phyloP scores from a whole-genome alignment of 2,113 vertebrate genomes.

The Burhinus oedicnemus region DNA sequence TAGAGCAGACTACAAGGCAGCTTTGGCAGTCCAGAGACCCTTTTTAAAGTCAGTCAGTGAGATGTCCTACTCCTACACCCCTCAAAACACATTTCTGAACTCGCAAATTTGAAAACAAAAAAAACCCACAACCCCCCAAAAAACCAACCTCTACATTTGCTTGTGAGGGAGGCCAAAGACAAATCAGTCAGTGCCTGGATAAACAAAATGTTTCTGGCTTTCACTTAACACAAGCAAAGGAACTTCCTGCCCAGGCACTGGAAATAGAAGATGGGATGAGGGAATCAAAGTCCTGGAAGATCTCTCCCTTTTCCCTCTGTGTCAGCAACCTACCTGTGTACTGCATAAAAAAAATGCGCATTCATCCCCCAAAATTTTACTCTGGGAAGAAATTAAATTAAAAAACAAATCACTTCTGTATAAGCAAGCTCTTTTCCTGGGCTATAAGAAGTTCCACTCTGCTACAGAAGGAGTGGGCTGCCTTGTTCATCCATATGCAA shows the following conservation, averaged over 20 bases:
- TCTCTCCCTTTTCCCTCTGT: conserved; percentile 6
- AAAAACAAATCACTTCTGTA: not conserved
- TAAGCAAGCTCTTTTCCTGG: conserved; percentile 35
- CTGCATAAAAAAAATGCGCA: not conserved
- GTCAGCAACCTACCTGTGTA: conserved; percentile 77
- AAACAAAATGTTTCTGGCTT: conserved; percentile 39
- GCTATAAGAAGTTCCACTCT: conserved; percentile 22
- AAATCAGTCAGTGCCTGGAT: conserved; percentile 20
- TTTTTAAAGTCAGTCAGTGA: not conserved
- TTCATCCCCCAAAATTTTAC: conserved; percentile 34
- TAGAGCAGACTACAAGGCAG: not conserved
- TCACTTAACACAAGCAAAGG: conserved; percentile 56
- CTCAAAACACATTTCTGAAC: conserved; percentile 16
- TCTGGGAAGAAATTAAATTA: conserved; percentile 43
- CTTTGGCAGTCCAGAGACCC: conserved; percentile 20
- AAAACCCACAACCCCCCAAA: no score
- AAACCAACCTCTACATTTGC: not conserved
- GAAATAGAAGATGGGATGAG: not conserved
- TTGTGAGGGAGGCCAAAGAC: conserved; percentile 35
- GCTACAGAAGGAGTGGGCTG: conserved; percentile 30
- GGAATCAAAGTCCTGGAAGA: not conserved
- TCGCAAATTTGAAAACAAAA: not conserved
- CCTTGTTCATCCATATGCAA: conserved; percentile 30
- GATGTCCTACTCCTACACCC: not conserved
- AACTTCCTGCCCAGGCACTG: conserved; percentile 34